phyloP scores from a whole-genome alignment of 2,888 invertebrate species.

The Torymus tubicola region DNA sequence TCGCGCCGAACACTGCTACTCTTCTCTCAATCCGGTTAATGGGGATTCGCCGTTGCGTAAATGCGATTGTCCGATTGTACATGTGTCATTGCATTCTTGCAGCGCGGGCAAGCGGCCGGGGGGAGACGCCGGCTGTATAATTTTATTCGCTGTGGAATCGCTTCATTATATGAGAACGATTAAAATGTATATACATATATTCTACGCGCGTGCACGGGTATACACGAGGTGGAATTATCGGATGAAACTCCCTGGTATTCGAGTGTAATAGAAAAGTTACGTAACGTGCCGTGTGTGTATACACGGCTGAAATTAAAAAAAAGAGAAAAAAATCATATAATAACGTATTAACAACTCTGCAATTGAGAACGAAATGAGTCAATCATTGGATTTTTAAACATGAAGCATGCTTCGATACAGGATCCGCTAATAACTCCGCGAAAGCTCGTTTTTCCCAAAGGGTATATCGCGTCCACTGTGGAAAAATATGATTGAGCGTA shows the following conservation, averaged over 20 bases:
- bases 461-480: no score
- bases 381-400: no score
- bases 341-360: background rate
- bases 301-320: background rate
- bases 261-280: background rate
- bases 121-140: no score
- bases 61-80: slow-evolving; percentile 11
- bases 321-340: background rate
- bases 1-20: background rate
- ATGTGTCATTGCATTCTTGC: background rate
- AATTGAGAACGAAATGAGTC: slow-evolving; percentile 12
- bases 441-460: no score
- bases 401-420: no score
- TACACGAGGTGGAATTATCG: no score
- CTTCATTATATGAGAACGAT: background rate
- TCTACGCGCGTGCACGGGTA: no score
- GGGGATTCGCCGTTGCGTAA: slow-evolving; percentile 23
- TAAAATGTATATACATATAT: no score
- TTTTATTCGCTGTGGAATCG: no score
- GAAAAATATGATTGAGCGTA: no score
- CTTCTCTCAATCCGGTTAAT: slow-evolving; percentile 16
- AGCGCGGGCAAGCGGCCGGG: no score
- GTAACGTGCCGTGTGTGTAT: background rate
- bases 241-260: background rate
- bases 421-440: no score